Conservation (phyloP, 2,797 vertebrate species). For the Enoplosus armatus region DNA sequence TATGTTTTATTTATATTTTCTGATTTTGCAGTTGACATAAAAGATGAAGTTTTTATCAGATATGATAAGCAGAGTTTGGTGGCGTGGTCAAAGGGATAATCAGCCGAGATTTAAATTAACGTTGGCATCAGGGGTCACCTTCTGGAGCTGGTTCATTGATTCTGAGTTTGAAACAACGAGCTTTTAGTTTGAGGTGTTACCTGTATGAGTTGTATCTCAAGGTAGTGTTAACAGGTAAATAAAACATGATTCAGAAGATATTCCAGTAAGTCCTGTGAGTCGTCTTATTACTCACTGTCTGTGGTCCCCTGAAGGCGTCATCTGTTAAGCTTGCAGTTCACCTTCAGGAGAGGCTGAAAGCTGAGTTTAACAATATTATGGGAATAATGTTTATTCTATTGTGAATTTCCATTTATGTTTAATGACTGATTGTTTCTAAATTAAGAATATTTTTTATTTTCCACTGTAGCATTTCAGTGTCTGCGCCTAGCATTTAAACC, state of each 20-base stretch:
- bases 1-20: not conserved
- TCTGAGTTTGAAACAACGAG: not conserved
- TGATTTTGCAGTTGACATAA: not conserved
- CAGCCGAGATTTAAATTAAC: not conserved
- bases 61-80: not conserved
- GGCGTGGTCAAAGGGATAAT: not conserved
- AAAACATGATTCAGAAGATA: constrained; percentile 15
- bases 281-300: not conserved
- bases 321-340: not conserved
- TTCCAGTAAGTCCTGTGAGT: not conserved
- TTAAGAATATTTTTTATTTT: not conserved
- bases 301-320: not conserved
- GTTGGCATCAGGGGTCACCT: not conserved
- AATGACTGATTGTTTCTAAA: not conserved
- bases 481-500: not conserved
- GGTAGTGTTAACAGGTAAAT: not conserved
- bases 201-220: not conserved
- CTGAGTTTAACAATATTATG: too few species aligned
- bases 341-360: not conserved
- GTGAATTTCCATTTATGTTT: not conserved
- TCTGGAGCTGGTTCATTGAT: not conserved
- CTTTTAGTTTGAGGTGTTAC: not conserved
- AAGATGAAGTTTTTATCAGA: not conserved
- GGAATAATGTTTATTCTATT: not conserved
- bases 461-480: not conserved